Evolutionary conservation across 2,113 vertebrate genomes (phyloP).

Genomic region (Rhineura floridana): DNA sequence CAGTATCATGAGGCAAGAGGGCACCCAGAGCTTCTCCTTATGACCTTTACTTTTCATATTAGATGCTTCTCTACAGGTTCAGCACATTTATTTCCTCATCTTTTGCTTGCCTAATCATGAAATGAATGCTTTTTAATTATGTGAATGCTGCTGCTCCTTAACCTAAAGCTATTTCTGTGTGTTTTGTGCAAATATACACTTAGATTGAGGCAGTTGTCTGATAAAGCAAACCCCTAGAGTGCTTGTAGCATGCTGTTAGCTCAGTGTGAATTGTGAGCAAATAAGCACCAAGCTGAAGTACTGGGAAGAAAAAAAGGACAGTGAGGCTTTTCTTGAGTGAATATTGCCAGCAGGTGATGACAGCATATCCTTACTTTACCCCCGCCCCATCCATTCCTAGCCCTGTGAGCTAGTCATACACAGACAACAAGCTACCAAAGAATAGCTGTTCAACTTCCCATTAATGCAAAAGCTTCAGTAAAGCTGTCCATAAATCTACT

Average conservation of each 20-base stretch:
- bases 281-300: not conserved
- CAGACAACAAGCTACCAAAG: conserved; percentile 10
- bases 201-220: fast-evolving
- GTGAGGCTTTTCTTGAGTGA: not conserved
- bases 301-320: not conserved
- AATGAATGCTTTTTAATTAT: not conserved
- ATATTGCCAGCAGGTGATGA: not conserved
- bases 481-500: conserved; percentile 37
- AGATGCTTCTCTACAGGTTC: not conserved
- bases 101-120: not conserved
- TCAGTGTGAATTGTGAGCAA: not conserved
- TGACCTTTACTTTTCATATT: not conserved
- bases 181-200: fast-evolving
- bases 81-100: not conserved
- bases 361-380: not conserved
- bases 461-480: conserved; percentile 47
- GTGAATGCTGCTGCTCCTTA: not conserved
- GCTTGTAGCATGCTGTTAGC: fast-evolving
- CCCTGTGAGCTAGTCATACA: conserved; percentile 24
- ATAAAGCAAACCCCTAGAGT: not conserved
- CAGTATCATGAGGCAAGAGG: not conserved
- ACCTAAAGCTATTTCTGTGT: not conserved
- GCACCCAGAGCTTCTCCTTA: not conserved
- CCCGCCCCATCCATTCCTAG: not conserved
- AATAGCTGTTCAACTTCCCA: conserved; percentile 34